A percentile compares a stretch with the other conserved stretches of the same genome.
Evolutionary conservation across 1,140 invertebrate genomes (phyloP).

Genomic region (Caerostris extrusa): DNA sequence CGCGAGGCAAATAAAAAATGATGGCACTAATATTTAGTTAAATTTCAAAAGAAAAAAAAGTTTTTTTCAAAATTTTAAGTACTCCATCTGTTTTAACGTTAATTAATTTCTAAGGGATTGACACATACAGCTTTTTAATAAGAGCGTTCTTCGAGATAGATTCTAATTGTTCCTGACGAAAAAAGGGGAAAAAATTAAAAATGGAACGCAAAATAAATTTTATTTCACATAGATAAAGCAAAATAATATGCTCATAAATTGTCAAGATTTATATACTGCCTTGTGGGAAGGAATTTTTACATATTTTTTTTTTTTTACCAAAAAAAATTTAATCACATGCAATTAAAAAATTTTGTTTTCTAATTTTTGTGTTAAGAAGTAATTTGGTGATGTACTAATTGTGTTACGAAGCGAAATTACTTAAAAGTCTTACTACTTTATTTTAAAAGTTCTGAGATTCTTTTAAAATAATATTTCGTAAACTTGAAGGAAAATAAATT

Average conservation of each 20-base stretch:
- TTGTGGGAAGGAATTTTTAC: not conserved
- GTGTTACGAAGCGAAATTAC: not conserved
- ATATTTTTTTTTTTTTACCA: not conserved
- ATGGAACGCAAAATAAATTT: not conserved
- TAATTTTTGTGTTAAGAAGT: not conserved
- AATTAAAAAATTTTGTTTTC: not conserved
- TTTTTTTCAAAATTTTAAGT: conserved; percentile 33
- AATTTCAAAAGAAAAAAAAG: conserved; percentile 25
- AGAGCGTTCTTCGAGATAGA: not conserved
- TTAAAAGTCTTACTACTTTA: too few species aligned
- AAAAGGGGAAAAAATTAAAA: not conserved
- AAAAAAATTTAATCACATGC: not conserved
- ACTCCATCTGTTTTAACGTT: conserved; percentile 59
- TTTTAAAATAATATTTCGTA: too few species aligned
- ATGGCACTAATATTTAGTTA: not conserved
- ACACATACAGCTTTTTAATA: conserved; percentile 43
- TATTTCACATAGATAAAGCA: conserved; percentile 19
- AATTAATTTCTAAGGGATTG: conserved; percentile 70
- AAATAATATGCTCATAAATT: not conserved
- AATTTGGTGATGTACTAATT: not conserved
- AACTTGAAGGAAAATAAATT: too few species aligned
- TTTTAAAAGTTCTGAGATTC: too few species aligned
- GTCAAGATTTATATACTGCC: conserved; percentile 17
- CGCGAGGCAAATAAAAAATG: not conserved
- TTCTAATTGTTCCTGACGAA: conserved; percentile 42